Percentiles rank a stretch among this genome's conserved stretches.
Evolutionary conservation across 2,888 invertebrate species (phyloP).

Genomic region (Mesoligia furuncula): DNA sequence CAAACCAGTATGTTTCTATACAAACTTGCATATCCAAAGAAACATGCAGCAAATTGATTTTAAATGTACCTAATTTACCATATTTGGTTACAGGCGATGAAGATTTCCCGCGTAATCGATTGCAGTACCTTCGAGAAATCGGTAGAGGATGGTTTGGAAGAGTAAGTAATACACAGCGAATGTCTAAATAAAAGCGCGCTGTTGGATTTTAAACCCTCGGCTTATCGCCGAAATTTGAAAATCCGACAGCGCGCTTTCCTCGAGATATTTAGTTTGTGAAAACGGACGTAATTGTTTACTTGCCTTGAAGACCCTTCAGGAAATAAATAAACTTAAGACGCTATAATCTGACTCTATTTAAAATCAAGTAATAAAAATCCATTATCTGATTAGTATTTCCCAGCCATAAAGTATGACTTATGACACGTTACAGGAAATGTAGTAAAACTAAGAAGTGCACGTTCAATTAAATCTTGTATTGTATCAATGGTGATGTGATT

Average conservation of each 20-base stretch:
- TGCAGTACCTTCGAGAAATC: conserved; percentile 95
- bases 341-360: background rate
- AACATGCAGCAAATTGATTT: conserved; percentile 42
- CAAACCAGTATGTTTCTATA: conserved; percentile 31
- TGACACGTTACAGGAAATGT: conserved; percentile 3
- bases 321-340: background rate
- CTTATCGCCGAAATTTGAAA: background rate
- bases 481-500: conserved; percentile 2
- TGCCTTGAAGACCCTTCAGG: background rate
- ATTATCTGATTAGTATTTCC: conserved; percentile 17
- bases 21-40: conserved; percentile 13
- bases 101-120: conserved; percentile 93
- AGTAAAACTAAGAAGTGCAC: conserved; percentile 1
- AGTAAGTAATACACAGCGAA: conserved; percentile 76
- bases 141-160: conserved; percentile 96
- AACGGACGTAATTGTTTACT: background rate
- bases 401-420: conserved; percentile 31
- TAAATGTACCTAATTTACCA: conserved; percentile 46
- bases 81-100: conserved; percentile 81
- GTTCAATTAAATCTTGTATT: conserved; percentile 34
- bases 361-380: background rate
- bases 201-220: background rate
- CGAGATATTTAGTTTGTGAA: background rate
- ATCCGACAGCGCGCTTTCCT: background rate
- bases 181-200: background rate